Evolutionary conservation across 2,888 invertebrate species (phyloP).

Genomic region (Oligia latruncula): DNA sequence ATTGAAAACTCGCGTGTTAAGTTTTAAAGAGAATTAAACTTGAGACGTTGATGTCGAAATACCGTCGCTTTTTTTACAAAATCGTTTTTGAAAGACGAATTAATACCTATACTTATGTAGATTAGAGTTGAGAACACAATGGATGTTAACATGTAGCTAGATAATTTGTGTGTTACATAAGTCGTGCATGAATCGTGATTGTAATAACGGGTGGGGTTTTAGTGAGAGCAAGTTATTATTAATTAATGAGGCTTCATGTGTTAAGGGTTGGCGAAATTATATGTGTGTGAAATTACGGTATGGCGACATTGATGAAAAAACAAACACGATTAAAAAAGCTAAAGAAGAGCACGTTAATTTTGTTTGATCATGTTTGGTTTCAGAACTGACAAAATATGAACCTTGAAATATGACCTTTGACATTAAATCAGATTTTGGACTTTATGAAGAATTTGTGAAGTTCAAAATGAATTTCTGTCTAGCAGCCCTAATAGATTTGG

Average conservation of each 20-base stretch:
- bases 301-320: neutral
- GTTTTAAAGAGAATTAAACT: slow-evolving; percentile 74
- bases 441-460: neutral
- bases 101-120: slow-evolving; percentile 90
- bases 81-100: slow-evolving; percentile 88
- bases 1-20: slow-evolving; percentile 79
- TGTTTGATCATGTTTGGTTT: neutral
- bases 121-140: slow-evolving; percentile 86
- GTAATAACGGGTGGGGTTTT: slow-evolving; percentile 81
- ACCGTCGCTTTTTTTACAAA: slow-evolving; percentile 83
- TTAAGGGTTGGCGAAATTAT: slow-evolving; percentile 63
- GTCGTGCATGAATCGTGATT: slow-evolving; percentile 83
- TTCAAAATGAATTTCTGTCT: neutral
- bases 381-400: neutral
- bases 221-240: slow-evolving; percentile 84
- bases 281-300: neutral
- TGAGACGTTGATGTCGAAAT: slow-evolving; percentile 79
- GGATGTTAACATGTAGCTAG: slow-evolving; percentile 84
- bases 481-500: slow-evolving; percentile 64
- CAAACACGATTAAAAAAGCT: neutral
- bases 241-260: slow-evolving; percentile 81
- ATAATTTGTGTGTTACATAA: slow-evolving; percentile 88
- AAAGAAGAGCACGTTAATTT: neutral
- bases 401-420: neutral
- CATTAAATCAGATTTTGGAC: neutral